phyloP scores from a whole-genome alignment of 2,113 vertebrate species.

The Caloenas nicobarica region DNA sequence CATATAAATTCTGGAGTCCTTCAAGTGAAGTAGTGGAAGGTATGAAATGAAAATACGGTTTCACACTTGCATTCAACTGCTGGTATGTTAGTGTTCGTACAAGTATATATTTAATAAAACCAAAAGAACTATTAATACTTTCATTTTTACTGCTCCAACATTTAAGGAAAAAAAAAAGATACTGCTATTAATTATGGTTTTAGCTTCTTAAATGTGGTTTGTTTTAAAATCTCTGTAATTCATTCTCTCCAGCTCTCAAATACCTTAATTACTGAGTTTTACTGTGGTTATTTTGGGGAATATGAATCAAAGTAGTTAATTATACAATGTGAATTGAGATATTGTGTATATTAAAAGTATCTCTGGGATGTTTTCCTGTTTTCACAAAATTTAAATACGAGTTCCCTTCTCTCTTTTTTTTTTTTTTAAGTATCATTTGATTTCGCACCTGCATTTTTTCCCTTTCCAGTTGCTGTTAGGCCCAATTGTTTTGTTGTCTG shows the following conservation, averaged over 20 bases:
- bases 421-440: background rate
- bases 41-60: background rate
- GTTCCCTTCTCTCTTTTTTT: background rate
- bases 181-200: background rate
- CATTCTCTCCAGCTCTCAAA: background rate
- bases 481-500: background rate
- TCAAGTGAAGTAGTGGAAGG: background rate
- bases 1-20: background rate
- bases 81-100: background rate
- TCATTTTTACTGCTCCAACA: background rate
- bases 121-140: background rate
- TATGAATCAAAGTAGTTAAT: background rate
- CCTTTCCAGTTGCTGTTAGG: background rate
- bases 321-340: background rate
- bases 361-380: background rate
- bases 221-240: background rate
- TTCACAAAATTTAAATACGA: background rate
- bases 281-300: background rate
- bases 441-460: background rate
- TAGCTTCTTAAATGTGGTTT: background rate
- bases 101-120: background rate
- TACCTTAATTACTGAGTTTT: background rate
- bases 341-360: background rate
- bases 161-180: background rate
- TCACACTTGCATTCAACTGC: background rate